Conservation (phyloP, 2,113 vertebrate genomes). For the Sorex araneus region DNA sequence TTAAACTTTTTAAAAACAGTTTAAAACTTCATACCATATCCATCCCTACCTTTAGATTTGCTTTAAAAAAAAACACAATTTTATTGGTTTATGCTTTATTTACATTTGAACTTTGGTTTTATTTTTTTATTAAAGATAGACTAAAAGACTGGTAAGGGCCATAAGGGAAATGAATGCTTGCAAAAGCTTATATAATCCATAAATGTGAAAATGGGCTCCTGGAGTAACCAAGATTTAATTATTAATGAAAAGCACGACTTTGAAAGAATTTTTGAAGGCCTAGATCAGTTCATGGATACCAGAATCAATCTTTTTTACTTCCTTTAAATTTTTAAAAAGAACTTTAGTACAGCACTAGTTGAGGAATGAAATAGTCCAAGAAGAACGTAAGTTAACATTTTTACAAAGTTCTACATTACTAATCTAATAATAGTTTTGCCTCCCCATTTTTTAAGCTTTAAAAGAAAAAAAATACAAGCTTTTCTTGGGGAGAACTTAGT, state of each 20-base stretch:
- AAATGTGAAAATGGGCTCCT: constrained; percentile 35
- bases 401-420: constrained; percentile 56
- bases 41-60: neutral
- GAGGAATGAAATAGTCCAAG: constrained; percentile 39
- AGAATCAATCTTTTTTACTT: constrained; percentile 4
- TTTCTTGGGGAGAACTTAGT: neutral
- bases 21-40: neutral
- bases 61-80: constrained; percentile 22
- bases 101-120: constrained; percentile 20
- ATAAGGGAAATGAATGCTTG: constrained; percentile 14
- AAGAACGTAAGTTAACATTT: constrained; percentile 35
- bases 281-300: constrained; percentile 21
- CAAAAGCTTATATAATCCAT: constrained; percentile 36
- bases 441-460: neutral
- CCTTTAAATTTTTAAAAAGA: neutral
- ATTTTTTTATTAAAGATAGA: neutral
- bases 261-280: constrained; percentile 50
- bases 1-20: neutral
- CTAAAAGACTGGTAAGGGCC: neutral
- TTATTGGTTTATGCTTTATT: constrained; percentile 37
- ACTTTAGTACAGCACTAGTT: neutral
- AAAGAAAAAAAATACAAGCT: neutral
- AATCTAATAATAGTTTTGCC: constrained; percentile 27
- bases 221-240: constrained; percentile 53
- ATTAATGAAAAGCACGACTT: constrained; percentile 53